Evolutionary conservation across 1,140 invertebrate species (phyloP).

Genomic region (Tetramorium parvispinum): DNA sequence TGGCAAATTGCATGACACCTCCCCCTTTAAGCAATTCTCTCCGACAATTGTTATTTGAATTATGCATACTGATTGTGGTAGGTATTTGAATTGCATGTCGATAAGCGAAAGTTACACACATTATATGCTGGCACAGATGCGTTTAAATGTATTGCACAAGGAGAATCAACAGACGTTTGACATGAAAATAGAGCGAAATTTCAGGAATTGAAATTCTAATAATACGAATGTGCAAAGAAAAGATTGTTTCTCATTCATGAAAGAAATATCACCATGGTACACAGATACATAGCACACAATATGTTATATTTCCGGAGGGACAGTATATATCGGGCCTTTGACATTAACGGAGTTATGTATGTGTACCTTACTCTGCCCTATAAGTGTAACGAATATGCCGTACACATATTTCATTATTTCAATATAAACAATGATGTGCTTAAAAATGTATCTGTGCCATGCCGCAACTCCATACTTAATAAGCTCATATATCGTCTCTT

Average conservation of each 20-base stretch:
- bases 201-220: slow-evolving; percentile 67
- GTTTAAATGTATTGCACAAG: slow-evolving; percentile 82
- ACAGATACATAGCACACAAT: slow-evolving; percentile 82
- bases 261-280: slow-evolving; percentile 78
- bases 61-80: slow-evolving; percentile 64
- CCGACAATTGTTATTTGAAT: slow-evolving; percentile 59
- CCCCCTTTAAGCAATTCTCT: slow-evolving; percentile 58
- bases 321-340: slow-evolving; percentile 61
- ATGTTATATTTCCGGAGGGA: slow-evolving; percentile 61
- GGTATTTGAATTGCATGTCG: slow-evolving; percentile 71
- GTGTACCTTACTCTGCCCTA: slow-evolving; percentile 74
- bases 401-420: slow-evolving; percentile 59
- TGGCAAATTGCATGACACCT: slow-evolving; percentile 67
- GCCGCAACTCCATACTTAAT: slow-evolving; percentile 73
- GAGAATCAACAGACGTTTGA: slow-evolving; percentile 82
- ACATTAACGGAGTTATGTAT: slow-evolving; percentile 74
- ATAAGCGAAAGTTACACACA: slow-evolving; percentile 72
- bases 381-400: slow-evolving; percentile 45
- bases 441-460: slow-evolving; percentile 83
- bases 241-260: slow-evolving; percentile 69
- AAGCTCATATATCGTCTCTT: slow-evolving; percentile 66
- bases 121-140: slow-evolving; percentile 82
- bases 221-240: slow-evolving; percentile 67
- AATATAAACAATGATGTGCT: slow-evolving; percentile 73
- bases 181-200: slow-evolving; percentile 82